A percentile compares a stretch with the other conserved stretches of the same genome.
phyloP scores from a whole-genome alignment of 2,113 vertebrate genomes.

The Tupaia tana region DNA sequence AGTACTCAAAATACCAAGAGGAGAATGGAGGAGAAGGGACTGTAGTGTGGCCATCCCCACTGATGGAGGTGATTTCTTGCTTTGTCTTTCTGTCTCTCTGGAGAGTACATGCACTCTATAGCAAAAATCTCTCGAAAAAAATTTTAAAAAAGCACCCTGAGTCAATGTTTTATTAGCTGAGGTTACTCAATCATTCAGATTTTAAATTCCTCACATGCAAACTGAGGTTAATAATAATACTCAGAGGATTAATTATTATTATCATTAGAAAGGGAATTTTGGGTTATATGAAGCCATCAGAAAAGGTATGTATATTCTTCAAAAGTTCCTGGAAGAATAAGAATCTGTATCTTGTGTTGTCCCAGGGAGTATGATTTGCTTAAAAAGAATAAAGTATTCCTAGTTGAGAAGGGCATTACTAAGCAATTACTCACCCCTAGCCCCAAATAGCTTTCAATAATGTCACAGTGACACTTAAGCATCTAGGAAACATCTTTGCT shows the following conservation, averaged over 20 bases:
- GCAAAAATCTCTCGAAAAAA: too few species aligned
- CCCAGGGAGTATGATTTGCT: not conserved
- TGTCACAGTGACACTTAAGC: not conserved
- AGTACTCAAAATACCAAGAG: too few species aligned
- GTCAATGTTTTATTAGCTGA: not conserved
- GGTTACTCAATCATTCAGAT: not conserved
- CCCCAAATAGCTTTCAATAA: not conserved
- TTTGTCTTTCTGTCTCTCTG: too few species aligned
- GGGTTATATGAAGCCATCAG: not conserved
- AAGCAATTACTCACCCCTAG: not conserved
- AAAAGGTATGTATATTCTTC: not conserved
- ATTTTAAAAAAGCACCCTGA: not conserved
- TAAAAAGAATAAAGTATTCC: not conserved
- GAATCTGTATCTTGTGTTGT: not conserved
- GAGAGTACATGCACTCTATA: too few species aligned
- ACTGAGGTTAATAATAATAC: not conserved
- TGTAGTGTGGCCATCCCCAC: too few species aligned
- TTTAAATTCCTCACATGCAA: not conserved
- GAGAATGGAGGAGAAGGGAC: too few species aligned
- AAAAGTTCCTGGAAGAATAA: not conserved
- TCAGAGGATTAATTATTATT: not conserved
- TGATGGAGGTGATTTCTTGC: too few species aligned
- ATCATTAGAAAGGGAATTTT: not conserved
- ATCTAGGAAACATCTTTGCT: conserved; percentile 15
- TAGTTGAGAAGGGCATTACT: not conserved